Conservation (phyloP, 2,888 invertebrate genomes). For the Ochropacha duplaris region DNA sequence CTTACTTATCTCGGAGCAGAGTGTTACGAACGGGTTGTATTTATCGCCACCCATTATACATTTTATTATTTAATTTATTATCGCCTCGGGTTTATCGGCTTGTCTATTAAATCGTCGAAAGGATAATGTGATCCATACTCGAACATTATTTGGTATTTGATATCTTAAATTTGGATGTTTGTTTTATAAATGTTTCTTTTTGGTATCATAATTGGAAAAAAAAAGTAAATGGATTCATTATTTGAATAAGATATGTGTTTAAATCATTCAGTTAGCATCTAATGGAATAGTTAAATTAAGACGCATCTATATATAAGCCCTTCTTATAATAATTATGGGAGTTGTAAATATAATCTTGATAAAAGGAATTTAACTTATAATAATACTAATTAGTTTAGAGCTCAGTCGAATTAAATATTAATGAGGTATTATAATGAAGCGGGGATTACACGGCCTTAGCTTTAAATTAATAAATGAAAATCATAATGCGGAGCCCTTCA, state of each 20-base stretch:
- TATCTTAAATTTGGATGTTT: slow-evolving; percentile 51
- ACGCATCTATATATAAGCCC: not conserved
- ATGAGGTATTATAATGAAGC: slow-evolving; percentile 63
- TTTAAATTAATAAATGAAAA: slow-evolving; percentile 15
- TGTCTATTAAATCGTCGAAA: slow-evolving; percentile 78
- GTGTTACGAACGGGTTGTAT: slow-evolving; percentile 76
- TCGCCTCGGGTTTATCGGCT: slow-evolving; percentile 74
- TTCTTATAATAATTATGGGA: slow-evolving; percentile 40
- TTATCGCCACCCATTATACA: slow-evolving; percentile 79
- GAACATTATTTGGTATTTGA: slow-evolving; percentile 66
- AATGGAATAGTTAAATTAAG: slow-evolving; percentile 2
- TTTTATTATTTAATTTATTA: slow-evolving; percentile 83
- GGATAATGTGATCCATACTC: slow-evolving; percentile 73
- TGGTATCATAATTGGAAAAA: not conserved
- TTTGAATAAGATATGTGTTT: no score
- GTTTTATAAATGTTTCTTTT: slow-evolving; percentile 14
- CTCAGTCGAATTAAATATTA: slow-evolving; percentile 56
- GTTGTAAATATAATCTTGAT: slow-evolving; percentile 55
- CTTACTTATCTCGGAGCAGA: slow-evolving; percentile 74
- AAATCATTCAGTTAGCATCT: not conserved
- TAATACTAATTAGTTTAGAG: slow-evolving; percentile 62
- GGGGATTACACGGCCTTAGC: slow-evolving; percentile 48
- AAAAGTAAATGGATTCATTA: slow-evolving; percentile 10
- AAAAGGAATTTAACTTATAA: slow-evolving; percentile 61
- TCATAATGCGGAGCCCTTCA: slow-evolving; percentile 5